Conservation (phyloP, 1,140 invertebrate species). For the Ctenoplectra terminalis region DNA sequence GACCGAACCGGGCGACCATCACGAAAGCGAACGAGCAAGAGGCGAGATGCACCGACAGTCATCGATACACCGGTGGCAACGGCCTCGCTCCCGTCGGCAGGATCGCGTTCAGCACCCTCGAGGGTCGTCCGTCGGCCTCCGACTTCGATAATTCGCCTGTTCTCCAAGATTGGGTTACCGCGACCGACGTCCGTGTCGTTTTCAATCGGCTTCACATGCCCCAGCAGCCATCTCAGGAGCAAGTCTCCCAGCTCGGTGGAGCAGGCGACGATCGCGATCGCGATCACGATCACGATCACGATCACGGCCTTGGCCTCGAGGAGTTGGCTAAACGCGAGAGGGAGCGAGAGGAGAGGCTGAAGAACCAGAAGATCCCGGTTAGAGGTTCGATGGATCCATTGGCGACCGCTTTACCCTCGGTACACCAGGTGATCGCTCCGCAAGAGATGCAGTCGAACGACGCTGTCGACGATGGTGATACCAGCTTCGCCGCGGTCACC, state of each 20-base stretch:
- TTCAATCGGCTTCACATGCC: conserved; percentile 94
- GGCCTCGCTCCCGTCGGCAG: conserved; percentile 86
- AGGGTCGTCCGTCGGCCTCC: conserved; percentile 95
- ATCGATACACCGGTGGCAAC: conserved; percentile 89
- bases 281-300: no score
- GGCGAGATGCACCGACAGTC: conserved; percentile 95
- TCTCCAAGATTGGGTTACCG: conserved; percentile 99
- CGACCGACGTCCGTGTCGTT: conserved; percentile 97
- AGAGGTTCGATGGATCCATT: conserved; percentile 68
- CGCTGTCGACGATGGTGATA: conserved; percentile 73
- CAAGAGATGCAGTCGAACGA: conserved; percentile 83
- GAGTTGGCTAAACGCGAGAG: conserved; percentile 75
- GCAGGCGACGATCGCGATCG: no score
- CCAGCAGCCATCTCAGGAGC: conserved; percentile 72
- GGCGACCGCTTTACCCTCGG: conserved; percentile 81
- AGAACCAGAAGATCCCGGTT: conserved; percentile 76
- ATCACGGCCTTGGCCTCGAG: conserved; percentile 76
- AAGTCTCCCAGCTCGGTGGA: conserved; percentile 28
- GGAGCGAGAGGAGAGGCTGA: conserved; percentile 79
- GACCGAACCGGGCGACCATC: conserved; percentile 90
- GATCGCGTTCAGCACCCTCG: conserved; percentile 97
- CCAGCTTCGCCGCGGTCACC: conserved; percentile 72
- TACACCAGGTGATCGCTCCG: conserved; percentile 83
- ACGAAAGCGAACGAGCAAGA: conserved; percentile 96
- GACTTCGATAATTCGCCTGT: conserved; percentile 98